Percentiles rank a stretch among this genome's conserved stretches.
phyloP scores from a whole-genome alignment of 2,888 invertebrate species.

The Amaurobius ferox region DNA sequence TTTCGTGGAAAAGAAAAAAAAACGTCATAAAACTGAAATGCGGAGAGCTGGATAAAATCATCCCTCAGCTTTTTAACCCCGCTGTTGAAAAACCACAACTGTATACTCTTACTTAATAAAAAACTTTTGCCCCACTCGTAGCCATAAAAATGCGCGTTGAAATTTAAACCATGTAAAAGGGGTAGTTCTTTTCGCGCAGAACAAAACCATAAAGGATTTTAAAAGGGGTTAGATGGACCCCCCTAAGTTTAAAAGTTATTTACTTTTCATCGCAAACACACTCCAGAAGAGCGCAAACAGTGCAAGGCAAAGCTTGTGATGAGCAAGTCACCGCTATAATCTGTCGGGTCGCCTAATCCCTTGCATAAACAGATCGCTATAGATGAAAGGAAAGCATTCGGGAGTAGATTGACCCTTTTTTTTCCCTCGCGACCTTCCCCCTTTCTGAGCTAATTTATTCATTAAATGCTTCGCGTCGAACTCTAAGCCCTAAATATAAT shows the following conservation, averaged over 20 bases:
- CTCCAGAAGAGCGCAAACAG: background rate
- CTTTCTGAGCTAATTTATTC: constrained; percentile 63
- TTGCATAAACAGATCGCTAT: constrained; percentile 61
- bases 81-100: too few relatives aligned
- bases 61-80: too few relatives aligned
- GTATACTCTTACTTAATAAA: too few relatives aligned
- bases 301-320: constrained; percentile 2
- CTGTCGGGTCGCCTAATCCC: constrained; percentile 46
- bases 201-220: constrained; percentile 65
- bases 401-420: constrained; percentile 15
- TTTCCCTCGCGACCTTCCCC: constrained; percentile 3
- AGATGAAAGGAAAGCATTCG: constrained; percentile 26
- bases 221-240: constrained; percentile 29
- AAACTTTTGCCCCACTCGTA: too few relatives aligned
- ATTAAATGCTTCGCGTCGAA: constrained; percentile 60
- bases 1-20: too few relatives aligned
- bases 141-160: too few relatives aligned
- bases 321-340: constrained; percentile 24
- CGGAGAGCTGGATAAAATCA: too few relatives aligned
- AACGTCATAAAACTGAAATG: too few relatives aligned
- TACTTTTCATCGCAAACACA: constrained; percentile 33
- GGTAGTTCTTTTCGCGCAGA: constrained; percentile 41
- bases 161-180: constrained; percentile 55
- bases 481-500: constrained; percentile 64
- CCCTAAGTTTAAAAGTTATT: constrained; percentile 49